Evolutionary conservation across 2,888 invertebrate species (phyloP), one percentile per base, ranked within the genome.

Genomic region (Agonum fuliginosum): DNA sequence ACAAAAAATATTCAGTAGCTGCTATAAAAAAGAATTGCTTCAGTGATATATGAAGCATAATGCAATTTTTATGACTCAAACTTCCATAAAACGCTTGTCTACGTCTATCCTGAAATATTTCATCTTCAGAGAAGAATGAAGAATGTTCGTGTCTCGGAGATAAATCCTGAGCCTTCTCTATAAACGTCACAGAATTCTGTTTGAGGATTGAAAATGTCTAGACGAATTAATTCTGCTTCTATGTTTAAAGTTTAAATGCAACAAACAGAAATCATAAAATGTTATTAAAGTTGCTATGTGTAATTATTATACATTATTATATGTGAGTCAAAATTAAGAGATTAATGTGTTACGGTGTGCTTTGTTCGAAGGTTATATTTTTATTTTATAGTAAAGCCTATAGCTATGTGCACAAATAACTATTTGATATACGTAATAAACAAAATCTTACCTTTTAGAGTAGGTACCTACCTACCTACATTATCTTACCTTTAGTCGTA

Each of bases 51-150:
- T 73, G 73, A 73, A 17, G 20, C 27, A 62, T 30, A 30, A 10
- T 10, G 41, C 41, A 8, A 73, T 73, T 58, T 51, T 73, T 58
- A 73, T 14, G 54, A 41, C 54, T 58, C 10, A 41, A 69, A 34
- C 54, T 37, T 34, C 54, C 51, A 58, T 72, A 72, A 72, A 73
- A 73, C 22, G 54, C 20, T 41, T 70, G 70, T 70, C 70, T 70
- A 8, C n/a, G n/a, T n/a, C n/a, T n/a, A 6, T 19, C 30, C 37
- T 2, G 37, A 37, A 27, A 51, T 37, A 22, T 58, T 58, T 73
- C 73, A 58, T 73, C 58, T 73, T 58, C 58, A 24, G 22, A 3
- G 20, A 22, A 54, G 73, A 54, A 73, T 73, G 58, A 24, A 41
- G n/a, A n/a, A n/a, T n/a, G 54, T 70, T 8, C 51, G 73, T 19